Percentiles rank a stretch among this genome's conserved stretches.
Conservation (phyloP, 92 coral and sea anemone species). For the Pocillopora meandrina region DNA sequence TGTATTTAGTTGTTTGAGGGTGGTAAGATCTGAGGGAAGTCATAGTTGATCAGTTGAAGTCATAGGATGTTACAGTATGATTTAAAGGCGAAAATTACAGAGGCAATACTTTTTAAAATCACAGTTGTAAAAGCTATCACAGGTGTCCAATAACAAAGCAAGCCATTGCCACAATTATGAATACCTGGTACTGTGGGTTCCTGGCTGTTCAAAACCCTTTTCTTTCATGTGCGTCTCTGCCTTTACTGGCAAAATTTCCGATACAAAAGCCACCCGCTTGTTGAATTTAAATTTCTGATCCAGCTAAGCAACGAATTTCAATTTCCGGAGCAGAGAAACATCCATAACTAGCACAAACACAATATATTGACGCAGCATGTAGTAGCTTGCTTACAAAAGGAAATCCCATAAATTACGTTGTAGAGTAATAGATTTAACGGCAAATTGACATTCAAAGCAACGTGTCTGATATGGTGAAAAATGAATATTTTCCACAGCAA, state of each 20-base stretch:
- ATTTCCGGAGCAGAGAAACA: neutral
- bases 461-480: neutral
- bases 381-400: neutral
- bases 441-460: neutral
- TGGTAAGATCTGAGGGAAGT: too few species aligned
- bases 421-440: neutral
- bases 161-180: too few species aligned
- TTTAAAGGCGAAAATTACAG: too few species aligned
- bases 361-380: neutral
- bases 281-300: neutral
- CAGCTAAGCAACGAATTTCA: neutral
- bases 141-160: too few species aligned
- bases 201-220: neutral
- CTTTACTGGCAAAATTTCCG: too few species aligned
- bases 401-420: neutral
- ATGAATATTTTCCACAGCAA: neutral
- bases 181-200: neutral
- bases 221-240: neutral
- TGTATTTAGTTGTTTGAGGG: too few species aligned
- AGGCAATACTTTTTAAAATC: too few species aligned
- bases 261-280: neutral
- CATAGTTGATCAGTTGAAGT: too few species aligned
- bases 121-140: too few species aligned
- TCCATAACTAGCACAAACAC: neutral
- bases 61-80: too few species aligned